These are phyloP conservation scores for Polia nebulosa DNA, from an alignment of 2,888 invertebrate species.

Conservation along the genomic window DNA sequence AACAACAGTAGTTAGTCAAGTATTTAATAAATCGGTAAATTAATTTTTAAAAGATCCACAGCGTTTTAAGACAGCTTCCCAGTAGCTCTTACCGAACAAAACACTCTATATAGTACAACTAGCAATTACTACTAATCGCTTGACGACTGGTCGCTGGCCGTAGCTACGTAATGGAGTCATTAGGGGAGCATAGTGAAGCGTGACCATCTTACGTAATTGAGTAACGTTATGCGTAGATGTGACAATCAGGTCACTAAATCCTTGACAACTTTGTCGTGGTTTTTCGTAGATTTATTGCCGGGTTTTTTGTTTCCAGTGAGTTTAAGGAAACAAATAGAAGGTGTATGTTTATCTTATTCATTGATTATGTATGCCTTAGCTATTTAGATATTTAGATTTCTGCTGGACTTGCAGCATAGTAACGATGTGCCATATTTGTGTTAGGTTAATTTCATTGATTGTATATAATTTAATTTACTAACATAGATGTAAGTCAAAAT, in stretches of 20 bases:
- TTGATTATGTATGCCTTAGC: too few species aligned
- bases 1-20: neutral
- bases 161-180: slow-evolving; percentile 46
- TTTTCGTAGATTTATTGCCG: slow-evolving; percentile 26
- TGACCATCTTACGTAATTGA: slow-evolving; percentile 48
- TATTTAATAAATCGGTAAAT: neutral
- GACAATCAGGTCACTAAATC: slow-evolving; percentile 21
- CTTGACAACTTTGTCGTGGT: slow-evolving; percentile 20
- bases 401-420: too few species aligned
- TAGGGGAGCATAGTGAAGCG: slow-evolving; percentile 39
- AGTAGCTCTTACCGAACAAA: neutral
- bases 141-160: slow-evolving; percentile 38
- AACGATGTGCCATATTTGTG: too few species aligned
- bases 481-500: too few species aligned
- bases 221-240: slow-evolving; percentile 45
- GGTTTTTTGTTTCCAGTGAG: too few species aligned
- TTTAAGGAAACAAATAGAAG: too few species aligned
- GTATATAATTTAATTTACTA: too few species aligned
- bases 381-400: too few species aligned
- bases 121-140: slow-evolving; percentile 53
- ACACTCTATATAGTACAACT: neutral
- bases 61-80: neutral
- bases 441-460: too few species aligned
- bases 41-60: neutral
- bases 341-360: too few species aligned